Evolutionary conservation across 1,140 invertebrate species (phyloP).

Genomic region (Plutomurus gul): DNA sequence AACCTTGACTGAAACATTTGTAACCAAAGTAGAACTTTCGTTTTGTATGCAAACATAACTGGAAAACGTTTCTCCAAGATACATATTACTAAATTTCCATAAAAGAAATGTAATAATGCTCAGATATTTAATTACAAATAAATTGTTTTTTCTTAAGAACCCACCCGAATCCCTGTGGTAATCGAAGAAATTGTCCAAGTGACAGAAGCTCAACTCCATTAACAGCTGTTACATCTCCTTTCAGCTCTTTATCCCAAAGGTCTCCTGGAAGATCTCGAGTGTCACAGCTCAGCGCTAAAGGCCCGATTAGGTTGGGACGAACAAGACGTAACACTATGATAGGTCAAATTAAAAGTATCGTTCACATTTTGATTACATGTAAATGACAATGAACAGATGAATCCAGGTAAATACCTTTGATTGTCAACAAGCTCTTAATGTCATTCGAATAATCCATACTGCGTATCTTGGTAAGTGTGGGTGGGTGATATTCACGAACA

Average conservation of each 20-base stretch:
- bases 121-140: too few relatives aligned
- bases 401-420: conserved; percentile 45
- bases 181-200: conserved; percentile 82
- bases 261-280: conserved; percentile 80
- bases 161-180: conserved; percentile 95
- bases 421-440: conserved; percentile 29
- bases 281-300: conserved; percentile 79
- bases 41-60: conserved; percentile 97
- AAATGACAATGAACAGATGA: not conserved
- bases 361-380: not conserved
- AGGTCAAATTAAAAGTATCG: conserved; percentile 35
- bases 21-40: conserved; percentile 80
- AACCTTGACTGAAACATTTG: conserved; percentile 80
- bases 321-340: conserved; percentile 89
- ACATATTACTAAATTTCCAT: conserved; percentile 72
- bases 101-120: too few relatives aligned
- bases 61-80: conserved; percentile 94
- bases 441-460: not conserved
- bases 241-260: conserved; percentile 73
- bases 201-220: conserved; percentile 79
- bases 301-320: conserved; percentile 79
- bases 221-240: conserved; percentile 76
- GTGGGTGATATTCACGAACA: too few relatives aligned
- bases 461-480: not conserved
- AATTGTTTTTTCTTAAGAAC: conserved; percentile 55